A percentile compares a stretch with the other conserved stretches of the same genome.
These are phyloP conservation scores for Mionectes macconnelli DNA, from an alignment of 2,113 vertebrate species.

Conservation along the genomic window DNA sequence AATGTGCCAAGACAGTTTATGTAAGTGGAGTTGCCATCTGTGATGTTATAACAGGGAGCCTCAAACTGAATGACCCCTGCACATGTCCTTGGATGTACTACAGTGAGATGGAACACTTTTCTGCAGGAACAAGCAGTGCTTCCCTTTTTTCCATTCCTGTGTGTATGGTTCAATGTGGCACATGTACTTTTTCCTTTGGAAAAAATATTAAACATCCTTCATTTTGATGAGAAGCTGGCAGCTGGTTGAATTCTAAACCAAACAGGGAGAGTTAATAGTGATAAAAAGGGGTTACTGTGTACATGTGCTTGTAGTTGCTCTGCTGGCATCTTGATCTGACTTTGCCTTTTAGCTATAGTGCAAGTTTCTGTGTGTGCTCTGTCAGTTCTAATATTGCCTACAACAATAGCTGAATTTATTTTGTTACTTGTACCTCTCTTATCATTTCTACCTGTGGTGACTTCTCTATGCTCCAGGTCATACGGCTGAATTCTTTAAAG, in stretches of 20 bases:
- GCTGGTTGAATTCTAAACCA: neutral
- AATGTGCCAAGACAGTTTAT: neutral
- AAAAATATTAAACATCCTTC: neutral
- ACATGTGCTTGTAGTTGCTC: neutral
- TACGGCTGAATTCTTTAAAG: constrained; percentile 1
- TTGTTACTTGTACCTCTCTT: constrained; percentile 3
- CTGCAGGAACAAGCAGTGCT: neutral
- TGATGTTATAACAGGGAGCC: neutral
- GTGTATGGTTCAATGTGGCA: neutral
- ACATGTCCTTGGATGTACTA: neutral
- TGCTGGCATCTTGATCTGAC: constrained; percentile 16
- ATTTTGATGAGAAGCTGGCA: neutral
- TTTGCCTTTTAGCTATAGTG: constrained; percentile 48
- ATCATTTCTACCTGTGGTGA: constrained; percentile 13
- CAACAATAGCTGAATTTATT: constrained; percentile 44
- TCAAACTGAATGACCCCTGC: neutral
- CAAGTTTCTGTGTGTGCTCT: constrained; percentile 10
- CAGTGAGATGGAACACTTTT: neutral
- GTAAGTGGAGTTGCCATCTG: neutral
- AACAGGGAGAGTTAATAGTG: neutral
- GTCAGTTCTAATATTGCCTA: constrained; percentile 52
- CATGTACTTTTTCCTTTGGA: neutral
- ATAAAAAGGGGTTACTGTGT: neutral
- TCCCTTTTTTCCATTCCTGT: neutral
- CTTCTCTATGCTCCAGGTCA: constrained; percentile 21